Evolutionary conservation across 2,888 invertebrate species (phyloP), one percentile per base, ranked within the genome.

Genomic region (Xestia ashworthii): DNA sequence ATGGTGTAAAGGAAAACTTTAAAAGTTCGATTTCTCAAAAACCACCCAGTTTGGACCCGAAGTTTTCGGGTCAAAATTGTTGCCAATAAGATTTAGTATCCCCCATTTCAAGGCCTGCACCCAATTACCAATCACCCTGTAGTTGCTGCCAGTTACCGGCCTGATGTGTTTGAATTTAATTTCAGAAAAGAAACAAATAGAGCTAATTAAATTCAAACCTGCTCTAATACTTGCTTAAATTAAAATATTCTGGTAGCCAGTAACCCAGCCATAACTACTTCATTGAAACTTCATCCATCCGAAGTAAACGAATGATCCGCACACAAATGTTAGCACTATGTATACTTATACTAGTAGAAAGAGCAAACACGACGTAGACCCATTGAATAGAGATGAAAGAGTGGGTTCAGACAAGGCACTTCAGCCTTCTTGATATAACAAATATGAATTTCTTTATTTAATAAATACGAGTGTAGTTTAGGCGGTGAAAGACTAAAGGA

Each of bases 401-500:
- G 86, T 82, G 86, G 87, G 78, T 68, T 80, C 80, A 83, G 86
- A 90, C 87, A 87, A 86, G 74, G 81, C 87, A 87, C 89, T 80
- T 80, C 74, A 84, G 76, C 64, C 55, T 70, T 77, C 81, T 91
- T 87, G 87, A 90, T 87, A 89, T 86, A 84, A 85, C 89, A 89
- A 90, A 90, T 90, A 90, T 80, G 81, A 87, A 85, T 81, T 84
- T 83, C 83, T 83, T 82, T 91, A 91, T 92, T 91, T 89, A 92
- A 92, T 92, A 92, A 92, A 93, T 91, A 92, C 75, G 80, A 90
- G 89, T 90, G 88, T 89, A 92, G 91, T 92, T 92, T 89, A 85
- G 92, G 91, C 96, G 96, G 96, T 90, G 89, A 93, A 95, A 96
- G 95, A 96, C 95, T 91, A 96, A 96, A 96, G 93, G 92, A 88